A percentile compares a stretch with the other conserved stretches of the same genome.
phyloP scores from a whole-genome alignment of 2,888 invertebrate species.

The Lasiommata megera region DNA sequence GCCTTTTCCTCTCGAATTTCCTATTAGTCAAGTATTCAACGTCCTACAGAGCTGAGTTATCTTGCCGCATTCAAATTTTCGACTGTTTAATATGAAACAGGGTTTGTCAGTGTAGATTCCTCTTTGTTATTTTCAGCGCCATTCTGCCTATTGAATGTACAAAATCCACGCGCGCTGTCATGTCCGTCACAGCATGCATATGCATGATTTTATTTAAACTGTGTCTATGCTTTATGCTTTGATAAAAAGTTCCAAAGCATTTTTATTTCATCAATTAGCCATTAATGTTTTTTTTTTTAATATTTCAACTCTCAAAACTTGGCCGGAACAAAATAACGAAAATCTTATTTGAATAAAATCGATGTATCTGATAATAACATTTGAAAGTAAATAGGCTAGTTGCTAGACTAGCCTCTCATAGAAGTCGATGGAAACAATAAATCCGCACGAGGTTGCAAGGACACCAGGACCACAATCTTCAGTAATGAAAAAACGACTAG shows the following conservation, averaged over 20 bases:
- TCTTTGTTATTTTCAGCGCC: slow-evolving; percentile 18
- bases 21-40: neutral
- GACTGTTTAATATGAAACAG: slow-evolving; percentile 12
- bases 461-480: too few species aligned
- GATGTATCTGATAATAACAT: too few species aligned
- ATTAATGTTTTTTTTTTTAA: neutral
- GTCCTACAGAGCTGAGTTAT: neutral
- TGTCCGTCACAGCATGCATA: slow-evolving; percentile 65
- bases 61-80: slow-evolving; percentile 2
- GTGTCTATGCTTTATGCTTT: slow-evolving; percentile 54
- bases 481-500: too few species aligned
- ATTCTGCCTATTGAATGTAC: slow-evolving; percentile 60
- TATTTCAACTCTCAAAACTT: neutral
- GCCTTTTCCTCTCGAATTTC: neutral
- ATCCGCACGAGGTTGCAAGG: too few species aligned
- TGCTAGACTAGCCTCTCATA: too few species aligned
- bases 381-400: too few species aligned
- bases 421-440: too few species aligned
- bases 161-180: slow-evolving; percentile 55
- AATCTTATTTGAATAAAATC: too few species aligned
- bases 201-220: slow-evolving; percentile 71
- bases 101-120: slow-evolving; percentile 7
- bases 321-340: too few species aligned
- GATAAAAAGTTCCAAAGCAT: slow-evolving; percentile 27
- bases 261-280: neutral